Conservation (phyloP, 2,113 vertebrate genomes). For the Xenus cinereus region DNA sequence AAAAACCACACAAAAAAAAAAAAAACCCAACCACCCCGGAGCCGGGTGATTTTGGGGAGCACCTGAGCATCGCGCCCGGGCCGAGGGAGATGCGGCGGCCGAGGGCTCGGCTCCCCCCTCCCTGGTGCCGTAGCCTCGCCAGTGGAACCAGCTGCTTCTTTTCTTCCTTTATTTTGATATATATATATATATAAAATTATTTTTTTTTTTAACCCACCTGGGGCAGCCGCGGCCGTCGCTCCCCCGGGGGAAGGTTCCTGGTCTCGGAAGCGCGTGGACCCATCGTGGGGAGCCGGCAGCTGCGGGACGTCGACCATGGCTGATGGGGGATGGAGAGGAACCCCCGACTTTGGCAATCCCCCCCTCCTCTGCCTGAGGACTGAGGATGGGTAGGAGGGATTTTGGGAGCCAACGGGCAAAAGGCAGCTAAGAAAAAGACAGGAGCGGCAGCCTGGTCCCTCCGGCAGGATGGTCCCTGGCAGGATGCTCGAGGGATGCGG, state of each 20-base stretch:
- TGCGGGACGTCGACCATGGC: fast-evolving
- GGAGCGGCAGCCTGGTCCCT: neutral
- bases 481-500: neutral
- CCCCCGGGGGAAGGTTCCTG: neutral
- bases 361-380: neutral
- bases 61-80: fast-evolving
- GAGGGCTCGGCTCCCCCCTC: too few relatives aligned
- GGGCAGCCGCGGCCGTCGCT: fast-evolving
- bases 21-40: neutral
- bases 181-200: too few relatives aligned
- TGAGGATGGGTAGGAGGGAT: neutral
- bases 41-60: neutral
- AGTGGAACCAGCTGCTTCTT: slow-evolving; percentile 13
- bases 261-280: neutral
- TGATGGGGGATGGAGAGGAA: fast-evolving
- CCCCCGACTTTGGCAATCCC: fast-evolving
- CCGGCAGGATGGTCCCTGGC: neutral
- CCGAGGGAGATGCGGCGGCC: neutral
- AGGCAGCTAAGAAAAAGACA: neutral
- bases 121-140: neutral
- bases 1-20: neutral
- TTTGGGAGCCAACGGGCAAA: neutral
- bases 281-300: neutral
- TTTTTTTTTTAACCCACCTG: neutral
- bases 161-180: neutral